phyloP scores from a whole-genome alignment of 2,113 vertebrate genomes.

The Phaethornis superciliosus region DNA sequence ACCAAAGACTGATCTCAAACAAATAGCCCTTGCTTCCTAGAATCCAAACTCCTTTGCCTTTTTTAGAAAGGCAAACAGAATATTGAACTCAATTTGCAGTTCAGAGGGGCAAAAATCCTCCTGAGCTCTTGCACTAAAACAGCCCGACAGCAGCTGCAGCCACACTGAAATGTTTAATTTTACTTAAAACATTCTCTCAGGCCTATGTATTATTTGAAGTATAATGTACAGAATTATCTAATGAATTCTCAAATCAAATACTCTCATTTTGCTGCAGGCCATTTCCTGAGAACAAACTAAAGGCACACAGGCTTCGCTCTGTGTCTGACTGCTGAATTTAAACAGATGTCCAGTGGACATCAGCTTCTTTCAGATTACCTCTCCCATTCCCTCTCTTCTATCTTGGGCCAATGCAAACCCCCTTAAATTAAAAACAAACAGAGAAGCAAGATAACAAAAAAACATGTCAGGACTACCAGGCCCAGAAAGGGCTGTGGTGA shows the following conservation, averaged over 20 bases:
- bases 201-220: slow-evolving; percentile 49
- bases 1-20: not conserved
- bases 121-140: not conserved
- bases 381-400: not conserved
- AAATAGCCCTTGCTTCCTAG: not conserved
- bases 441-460: not conserved
- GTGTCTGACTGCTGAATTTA: not conserved
- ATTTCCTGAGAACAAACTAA: slow-evolving; percentile 42
- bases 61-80: not conserved
- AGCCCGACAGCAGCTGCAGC: slow-evolving; percentile 13
- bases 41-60: not conserved
- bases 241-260: slow-evolving; percentile 69
- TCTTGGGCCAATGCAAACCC: not conserved
- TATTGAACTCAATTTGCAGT: slow-evolving; percentile 10
- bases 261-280: slow-evolving; percentile 58
- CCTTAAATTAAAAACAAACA: slow-evolving; percentile 27
- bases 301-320: slow-evolving; percentile 10
- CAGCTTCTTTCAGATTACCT: slow-evolving; percentile 6
- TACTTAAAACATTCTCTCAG: slow-evolving; percentile 50
- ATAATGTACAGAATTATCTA: slow-evolving; percentile 54
- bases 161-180: slow-evolving; percentile 36
- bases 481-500: not conserved
- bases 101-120: not conserved
- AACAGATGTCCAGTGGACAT: slow-evolving; percentile 12
- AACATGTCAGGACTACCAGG: not conserved